These are phyloP conservation scores for Lasioglossum lativentre DNA, from an alignment of 2,888 invertebrate species.

Conservation along the genomic window DNA sequence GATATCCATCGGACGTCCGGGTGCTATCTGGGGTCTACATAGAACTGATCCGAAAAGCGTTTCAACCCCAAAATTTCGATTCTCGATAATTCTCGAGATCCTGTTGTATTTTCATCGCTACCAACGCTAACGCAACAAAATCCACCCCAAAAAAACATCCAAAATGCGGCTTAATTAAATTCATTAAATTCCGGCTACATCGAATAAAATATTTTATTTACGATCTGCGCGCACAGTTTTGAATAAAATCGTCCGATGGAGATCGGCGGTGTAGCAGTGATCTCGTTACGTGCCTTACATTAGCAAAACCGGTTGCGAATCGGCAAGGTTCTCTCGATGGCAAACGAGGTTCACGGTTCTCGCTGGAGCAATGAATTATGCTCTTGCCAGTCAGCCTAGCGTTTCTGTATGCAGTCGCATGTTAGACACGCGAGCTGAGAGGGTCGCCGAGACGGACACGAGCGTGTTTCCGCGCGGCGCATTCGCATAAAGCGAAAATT, in stretches of 20 bases:
- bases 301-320: constrained; percentile 1
- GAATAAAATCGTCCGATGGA: neutral
- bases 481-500: constrained; percentile 13
- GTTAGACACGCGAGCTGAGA: neutral
- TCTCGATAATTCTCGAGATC: no score
- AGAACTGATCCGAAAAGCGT: neutral
- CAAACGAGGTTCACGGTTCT: constrained; percentile 1
- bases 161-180: neutral
- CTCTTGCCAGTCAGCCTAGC: neutral
- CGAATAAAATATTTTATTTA: neutral
- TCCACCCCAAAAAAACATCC: no score
- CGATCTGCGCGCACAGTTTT: neutral
- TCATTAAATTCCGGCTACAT: neutral
- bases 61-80: neutral
- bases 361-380: neutral
- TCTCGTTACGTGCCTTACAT: neutral
- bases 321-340: constrained; percentile 6
- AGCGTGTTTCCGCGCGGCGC: constrained; percentile 2
- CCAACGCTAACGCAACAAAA: no score
- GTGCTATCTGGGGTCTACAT: no score
- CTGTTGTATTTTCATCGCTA: neutral
- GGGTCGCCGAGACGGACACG: neutral
- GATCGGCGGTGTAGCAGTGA: neutral
- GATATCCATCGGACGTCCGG: no score
- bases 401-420: neutral